Evolutionary conservation across 2,888 invertebrate genomes (phyloP).

Genomic region (Drosophila neonasuta): DNA sequence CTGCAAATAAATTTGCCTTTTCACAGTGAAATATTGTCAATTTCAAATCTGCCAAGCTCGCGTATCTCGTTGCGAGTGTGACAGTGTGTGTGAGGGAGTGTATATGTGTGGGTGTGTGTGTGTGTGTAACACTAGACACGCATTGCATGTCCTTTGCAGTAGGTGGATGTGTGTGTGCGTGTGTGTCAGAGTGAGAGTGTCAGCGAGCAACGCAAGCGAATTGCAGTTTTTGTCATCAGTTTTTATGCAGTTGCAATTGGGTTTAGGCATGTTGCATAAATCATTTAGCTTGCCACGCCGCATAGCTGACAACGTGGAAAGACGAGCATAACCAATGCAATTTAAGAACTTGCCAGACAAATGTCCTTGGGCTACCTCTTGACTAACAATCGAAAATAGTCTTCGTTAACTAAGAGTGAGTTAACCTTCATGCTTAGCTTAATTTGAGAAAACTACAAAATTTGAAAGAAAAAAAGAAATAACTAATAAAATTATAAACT

Average conservation of each 20-base stretch:
- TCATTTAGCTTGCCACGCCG: conserved; percentile 51
- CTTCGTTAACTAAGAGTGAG: no score
- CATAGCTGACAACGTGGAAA: conserved; percentile 38
- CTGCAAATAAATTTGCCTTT: conserved; percentile 75
- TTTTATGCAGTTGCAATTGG: conserved; percentile 46
- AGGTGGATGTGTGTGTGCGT: background rate
- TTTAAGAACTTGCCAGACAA: background rate
- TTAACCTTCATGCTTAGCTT: no score
- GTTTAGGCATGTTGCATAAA: conserved; percentile 51
- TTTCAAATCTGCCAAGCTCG: conserved; percentile 53
- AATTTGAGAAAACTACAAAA: no score
- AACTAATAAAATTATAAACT: no score
- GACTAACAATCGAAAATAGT: background rate
- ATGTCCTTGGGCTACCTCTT: conserved; percentile 2
- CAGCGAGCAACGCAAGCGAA: conserved; percentile 16
- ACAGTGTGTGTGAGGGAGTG: conserved; percentile 18
- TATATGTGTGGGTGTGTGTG: conserved; percentile 10
- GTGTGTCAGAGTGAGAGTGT: background rate
- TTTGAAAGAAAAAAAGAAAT: no score
- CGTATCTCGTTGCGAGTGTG: conserved; percentile 2
- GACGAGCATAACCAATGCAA: conserved; percentile 19
- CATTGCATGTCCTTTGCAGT: conserved; percentile 7
- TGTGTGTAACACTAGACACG: conserved; percentile 10
- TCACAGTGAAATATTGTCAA: conserved; percentile 71
- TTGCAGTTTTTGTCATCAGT: conserved; percentile 42